These are phyloP conservation scores for Intellagama lesueurii DNA, from an alignment of 2,797 vertebrate species.

Conservation along the genomic window DNA sequence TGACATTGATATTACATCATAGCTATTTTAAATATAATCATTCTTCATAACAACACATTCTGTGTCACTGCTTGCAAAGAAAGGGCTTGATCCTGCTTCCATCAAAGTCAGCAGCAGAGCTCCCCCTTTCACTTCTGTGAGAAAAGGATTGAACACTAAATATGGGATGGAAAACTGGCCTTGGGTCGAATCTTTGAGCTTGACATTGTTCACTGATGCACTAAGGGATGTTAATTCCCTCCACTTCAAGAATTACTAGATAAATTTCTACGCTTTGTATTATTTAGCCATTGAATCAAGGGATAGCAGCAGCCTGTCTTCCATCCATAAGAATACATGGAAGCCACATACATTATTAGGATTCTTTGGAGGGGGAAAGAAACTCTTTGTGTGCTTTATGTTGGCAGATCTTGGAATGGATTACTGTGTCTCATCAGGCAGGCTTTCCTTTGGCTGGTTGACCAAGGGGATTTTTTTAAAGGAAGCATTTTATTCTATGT, in stretches of 20 bases:
- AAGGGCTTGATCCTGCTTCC: constrained; percentile 69
- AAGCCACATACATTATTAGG: neutral
- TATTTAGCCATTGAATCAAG: constrained; percentile 25
- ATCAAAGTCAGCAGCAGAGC: constrained; percentile 51
- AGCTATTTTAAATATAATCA: constrained; percentile 78
- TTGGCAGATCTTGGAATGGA: neutral
- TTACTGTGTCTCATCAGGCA: neutral
- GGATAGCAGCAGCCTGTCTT: constrained; percentile 26
- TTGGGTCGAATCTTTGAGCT: neutral
- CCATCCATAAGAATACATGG: constrained; percentile 21
- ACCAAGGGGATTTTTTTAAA: too few relatives aligned
- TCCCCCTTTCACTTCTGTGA: constrained; percentile 49
- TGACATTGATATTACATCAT: constrained; percentile 81
- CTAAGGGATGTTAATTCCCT: constrained; percentile 42
- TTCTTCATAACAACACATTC: constrained; percentile 75
- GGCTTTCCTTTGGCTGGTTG: too few relatives aligned
- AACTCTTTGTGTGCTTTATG: neutral
- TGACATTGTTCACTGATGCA: neutral
- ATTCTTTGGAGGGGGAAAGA: constrained; percentile 34
- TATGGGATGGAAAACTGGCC: neutral
- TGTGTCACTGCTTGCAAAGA: constrained; percentile 71
- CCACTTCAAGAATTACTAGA: constrained; percentile 32
- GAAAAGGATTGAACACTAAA: constrained; percentile 51
- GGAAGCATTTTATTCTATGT: too few relatives aligned
- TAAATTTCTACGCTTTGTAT: constrained; percentile 13